Evolutionary conservation across 2,113 vertebrate genomes (phyloP).

Genomic region (Synodontis membranacea): DNA sequence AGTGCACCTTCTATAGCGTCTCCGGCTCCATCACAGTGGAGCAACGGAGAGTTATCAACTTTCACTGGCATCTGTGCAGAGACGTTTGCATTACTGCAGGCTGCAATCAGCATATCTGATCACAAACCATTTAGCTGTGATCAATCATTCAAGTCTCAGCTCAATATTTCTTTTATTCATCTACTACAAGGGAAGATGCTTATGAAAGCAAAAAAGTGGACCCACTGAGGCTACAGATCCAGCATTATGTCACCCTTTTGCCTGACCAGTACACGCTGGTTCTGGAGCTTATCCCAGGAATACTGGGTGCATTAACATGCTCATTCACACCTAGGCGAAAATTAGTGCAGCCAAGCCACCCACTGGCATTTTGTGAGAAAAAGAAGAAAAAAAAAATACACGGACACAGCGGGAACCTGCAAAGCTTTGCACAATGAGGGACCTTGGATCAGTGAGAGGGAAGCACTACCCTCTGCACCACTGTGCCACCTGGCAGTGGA

Average conservation of each 20-base stretch:
- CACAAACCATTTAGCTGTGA: not conserved
- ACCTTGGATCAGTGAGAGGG: not conserved
- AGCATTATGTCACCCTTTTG: constrained; percentile 1
- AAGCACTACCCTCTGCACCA: not conserved
- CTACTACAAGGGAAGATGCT: not conserved
- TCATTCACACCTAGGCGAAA: not conserved
- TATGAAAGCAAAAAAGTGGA: not conserved
- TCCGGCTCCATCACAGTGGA: not conserved
- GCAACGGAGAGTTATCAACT: not conserved
- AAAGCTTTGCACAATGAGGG: not conserved
- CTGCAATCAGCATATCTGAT: not conserved
- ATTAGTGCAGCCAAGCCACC: not conserved
- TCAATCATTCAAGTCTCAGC: not conserved
- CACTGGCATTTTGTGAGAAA: constrained; percentile 3
- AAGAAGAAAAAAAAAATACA: no score
- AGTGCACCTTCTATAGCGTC: not conserved
- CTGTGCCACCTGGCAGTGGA: not conserved
- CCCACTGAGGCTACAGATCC: not conserved
- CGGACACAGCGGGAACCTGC: not conserved
- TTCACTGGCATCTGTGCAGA: not conserved
- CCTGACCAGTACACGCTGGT: not conserved
- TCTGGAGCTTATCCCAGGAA: not conserved
- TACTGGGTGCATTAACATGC: not conserved
- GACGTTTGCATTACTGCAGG: not conserved
- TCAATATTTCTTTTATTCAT: not conserved